Evolutionary conservation across 2,888 invertebrate genomes (phyloP), one percentile per base, ranked within the genome.

Genomic region (Chalcis sispes): DNA sequence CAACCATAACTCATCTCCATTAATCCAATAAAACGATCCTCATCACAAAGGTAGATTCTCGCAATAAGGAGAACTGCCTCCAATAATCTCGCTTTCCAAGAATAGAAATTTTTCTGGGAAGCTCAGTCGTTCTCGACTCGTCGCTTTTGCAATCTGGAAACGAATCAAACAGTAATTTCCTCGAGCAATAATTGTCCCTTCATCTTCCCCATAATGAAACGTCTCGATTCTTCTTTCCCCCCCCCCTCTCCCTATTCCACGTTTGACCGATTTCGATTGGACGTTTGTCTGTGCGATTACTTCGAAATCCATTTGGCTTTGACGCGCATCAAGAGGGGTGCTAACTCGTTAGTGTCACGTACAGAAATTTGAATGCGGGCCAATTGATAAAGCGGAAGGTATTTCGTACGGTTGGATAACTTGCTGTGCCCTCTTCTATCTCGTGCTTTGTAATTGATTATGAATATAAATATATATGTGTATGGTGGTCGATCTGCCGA

Each of bases 301-400:
- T 27, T 15, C 27, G 54, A 32, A 42, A 46, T 66, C 40, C 66
- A 36, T 42, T 66, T 54, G 42, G 52, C 15, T 52, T 5, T 15
- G 50, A 46, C 42, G 61, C 20, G 25, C 5, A 25, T 15, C 42
- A 13, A n/a, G 8, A 32, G 46, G n/a, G 29, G 46, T 13, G 48
- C 48, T 23, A 29, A 18, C 48, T 48, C 56, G 32, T 58, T 46
- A 42, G 42, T 40, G 58, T 52, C 66, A 8, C 36, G 36, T 7
- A 10, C 59, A 52, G 66, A 61, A 67, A 67, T 69, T 74, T 74
- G 69, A 74, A 74, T 54, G 36, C 40, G 15, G 42, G 74, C 74
- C 74, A 74, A 74, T 74, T 62, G 69, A 69, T 74, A 69, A 69
- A 54, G 42, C 25, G 1, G 32, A 18, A n/a, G n/a, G n/a, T n/a